Evolutionary conservation across 2,113 vertebrate species (phyloP), one percentile per base, ranked within the genome.

Genomic region (Labeo rohita): DNA sequence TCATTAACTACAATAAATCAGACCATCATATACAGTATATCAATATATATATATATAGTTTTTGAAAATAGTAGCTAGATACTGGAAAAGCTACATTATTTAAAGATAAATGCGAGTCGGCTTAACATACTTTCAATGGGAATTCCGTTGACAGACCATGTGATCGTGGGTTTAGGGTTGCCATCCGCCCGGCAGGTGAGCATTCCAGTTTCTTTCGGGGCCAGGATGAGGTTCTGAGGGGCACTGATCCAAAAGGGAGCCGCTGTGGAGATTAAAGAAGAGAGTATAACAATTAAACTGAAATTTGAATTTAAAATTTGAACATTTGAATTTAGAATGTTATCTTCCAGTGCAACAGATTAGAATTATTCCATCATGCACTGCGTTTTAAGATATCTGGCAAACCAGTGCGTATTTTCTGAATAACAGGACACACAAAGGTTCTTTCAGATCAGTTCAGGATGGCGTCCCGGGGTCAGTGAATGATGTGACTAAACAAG

Each of bases 231-330:
- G 90, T 99, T 99, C 88, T 94, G 95, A 84, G 98, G 98, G 82
- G 95, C 94, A 54, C 95, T 96, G 91, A 99, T 96, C 98, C 98
- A 99, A 91, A 97, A 99, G 2, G 98, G 98, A 87, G 97, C 95
- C 88, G 98, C 98, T 99, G 91, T 73, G 88, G 0, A 16, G 23
- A 80, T 39, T 6, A 18, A 79, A 59, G 18, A 9, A 12, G n/a
- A 43, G 18, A 45, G 36, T 61, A 21, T 10, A 2, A 80, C 1
- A 80, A 61, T 80, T 23, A 36, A 18, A 56, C 15, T 8, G 11
- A 49, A 18, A 54, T 18, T 2, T 16, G 18, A 43, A 63, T 63
- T 28, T 65, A 5, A 23, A 63, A 23, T 23, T 3, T 11, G 9
- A 63, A 8, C 3, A 8, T 39, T 70, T 18, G 3, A 43, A n/a